Conservation (phyloP, 2,797 vertebrate species). For the Miichthys miiuy region DNA sequence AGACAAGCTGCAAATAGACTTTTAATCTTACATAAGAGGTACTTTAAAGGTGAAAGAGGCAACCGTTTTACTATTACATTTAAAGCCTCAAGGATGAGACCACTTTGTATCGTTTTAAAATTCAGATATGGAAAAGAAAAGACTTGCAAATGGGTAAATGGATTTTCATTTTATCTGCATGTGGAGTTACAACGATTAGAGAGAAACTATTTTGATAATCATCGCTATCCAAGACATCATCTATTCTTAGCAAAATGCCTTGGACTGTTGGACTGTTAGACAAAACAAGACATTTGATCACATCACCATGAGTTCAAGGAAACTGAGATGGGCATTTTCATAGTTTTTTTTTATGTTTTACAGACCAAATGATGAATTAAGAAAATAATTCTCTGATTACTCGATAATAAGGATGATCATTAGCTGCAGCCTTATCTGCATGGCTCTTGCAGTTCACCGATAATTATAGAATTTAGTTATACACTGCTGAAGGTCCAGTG, state of each 20-base stretch:
- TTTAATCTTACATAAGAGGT: no score
- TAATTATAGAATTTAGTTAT: neutral
- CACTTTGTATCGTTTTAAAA: constrained; percentile 11
- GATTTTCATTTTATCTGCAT: constrained; percentile 2
- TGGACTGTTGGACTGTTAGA: neutral
- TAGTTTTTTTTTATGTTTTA: neutral
- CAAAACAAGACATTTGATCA: neutral
- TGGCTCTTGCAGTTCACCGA: neutral
- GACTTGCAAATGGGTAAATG: constrained; percentile 21
- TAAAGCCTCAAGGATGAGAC: neutral
- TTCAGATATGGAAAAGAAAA: constrained; percentile 6
- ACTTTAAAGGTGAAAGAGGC: neutral
- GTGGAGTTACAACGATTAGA: neutral
- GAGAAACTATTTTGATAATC: neutral
- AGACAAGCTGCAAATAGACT: neutral
- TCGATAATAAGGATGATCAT: neutral
- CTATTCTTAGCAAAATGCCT: no score
- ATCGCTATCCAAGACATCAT: neutral
- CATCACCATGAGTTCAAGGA: neutral
- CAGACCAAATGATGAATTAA: neutral
- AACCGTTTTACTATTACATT: neutral
- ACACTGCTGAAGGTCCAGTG: no score
- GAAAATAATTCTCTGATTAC: neutral
- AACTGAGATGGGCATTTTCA: neutral
- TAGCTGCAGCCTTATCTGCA: neutral